Percentiles rank a stretch among this genome's conserved stretches.
Evolutionary conservation across 2,113 vertebrate genomes (phyloP).

Genomic region (Tretioscincus oriximinensis): DNA sequence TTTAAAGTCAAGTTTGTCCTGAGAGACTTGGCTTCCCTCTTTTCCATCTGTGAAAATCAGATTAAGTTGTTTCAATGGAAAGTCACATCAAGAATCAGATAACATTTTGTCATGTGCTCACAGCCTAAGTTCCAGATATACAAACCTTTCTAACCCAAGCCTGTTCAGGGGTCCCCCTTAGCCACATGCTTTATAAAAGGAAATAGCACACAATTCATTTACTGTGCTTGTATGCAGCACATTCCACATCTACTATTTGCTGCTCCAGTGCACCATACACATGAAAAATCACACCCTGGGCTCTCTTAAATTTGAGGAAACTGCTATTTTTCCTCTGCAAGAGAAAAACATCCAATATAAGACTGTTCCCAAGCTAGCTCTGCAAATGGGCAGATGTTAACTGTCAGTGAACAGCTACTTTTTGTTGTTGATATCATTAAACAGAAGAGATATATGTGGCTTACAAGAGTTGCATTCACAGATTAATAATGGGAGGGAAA

Average conservation of each 20-base stretch:
- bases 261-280: neutral
- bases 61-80: neutral
- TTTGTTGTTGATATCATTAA: neutral
- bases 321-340: neutral
- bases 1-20: no score
- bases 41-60: neutral
- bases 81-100: no score
- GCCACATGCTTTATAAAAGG: neutral
- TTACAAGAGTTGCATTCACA: neutral
- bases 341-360: neutral
- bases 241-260: neutral
- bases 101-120: no score
- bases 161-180: neutral
- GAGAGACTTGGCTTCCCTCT: no score
- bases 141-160: neutral
- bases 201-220: neutral
- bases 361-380: neutral
- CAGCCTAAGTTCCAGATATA: neutral
- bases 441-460: neutral
- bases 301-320: neutral
- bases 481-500: neutral
- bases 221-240: neutral
- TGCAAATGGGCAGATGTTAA: neutral
- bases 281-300: neutral
- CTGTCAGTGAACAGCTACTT: no score